phyloP scores from a whole-genome alignment of 2,797 vertebrate genomes.

The Falco rusticolus region DNA sequence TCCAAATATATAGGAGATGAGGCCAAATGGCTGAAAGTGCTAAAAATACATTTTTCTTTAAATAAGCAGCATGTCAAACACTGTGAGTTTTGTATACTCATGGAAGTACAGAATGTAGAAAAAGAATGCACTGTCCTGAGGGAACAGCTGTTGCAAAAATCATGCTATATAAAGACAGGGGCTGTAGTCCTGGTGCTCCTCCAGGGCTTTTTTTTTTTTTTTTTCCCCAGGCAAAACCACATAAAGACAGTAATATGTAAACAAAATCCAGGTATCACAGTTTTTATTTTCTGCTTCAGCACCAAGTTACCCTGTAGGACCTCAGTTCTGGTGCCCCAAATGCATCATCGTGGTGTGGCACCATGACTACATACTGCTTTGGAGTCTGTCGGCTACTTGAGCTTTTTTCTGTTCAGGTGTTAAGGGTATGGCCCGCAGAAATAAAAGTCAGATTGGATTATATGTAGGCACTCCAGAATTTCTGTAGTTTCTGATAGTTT shows the following conservation, averaged over 20 bases:
- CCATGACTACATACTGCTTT: neutral
- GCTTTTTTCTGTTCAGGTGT: neutral
- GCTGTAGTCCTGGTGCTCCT: neutral
- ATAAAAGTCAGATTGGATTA: neutral
- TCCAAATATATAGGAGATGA: neutral
- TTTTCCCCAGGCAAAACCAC: neutral
- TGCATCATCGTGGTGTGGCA: neutral
- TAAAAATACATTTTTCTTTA: neutral
- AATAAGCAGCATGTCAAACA: neutral
- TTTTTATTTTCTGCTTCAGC: neutral
- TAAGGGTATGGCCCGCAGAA: neutral
- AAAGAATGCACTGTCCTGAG: neutral
- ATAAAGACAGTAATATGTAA: neutral
- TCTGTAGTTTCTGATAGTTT: neutral
- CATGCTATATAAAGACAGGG: neutral
- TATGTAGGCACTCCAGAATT: neutral
- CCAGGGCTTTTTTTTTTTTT: neutral
- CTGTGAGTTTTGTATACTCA: neutral
- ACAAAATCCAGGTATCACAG: neutral
- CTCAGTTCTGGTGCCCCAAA: neutral
- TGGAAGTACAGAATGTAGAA: neutral
- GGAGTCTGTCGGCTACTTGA: neutral
- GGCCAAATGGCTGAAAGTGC: neutral
- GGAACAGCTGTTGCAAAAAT: neutral
- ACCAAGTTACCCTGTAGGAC: accelerated